Evolutionary conservation across 2,888 invertebrate genomes (phyloP).

Genomic region (Tenthredo scrophulariae): DNA sequence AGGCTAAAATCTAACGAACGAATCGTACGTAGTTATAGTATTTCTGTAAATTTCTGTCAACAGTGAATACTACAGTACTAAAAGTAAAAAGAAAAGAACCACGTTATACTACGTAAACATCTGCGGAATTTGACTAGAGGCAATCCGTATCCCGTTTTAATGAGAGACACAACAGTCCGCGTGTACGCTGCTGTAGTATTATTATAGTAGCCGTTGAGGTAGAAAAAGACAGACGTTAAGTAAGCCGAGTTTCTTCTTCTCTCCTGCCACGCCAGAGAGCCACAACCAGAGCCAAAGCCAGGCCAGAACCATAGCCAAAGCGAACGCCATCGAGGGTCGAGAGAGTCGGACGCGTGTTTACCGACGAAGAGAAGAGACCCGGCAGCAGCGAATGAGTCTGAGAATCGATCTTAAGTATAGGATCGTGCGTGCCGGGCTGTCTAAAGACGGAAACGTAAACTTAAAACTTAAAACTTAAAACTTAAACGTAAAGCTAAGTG

Average conservation of each 20-base stretch:
- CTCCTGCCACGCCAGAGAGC: not conserved
- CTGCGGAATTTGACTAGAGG: not conserved
- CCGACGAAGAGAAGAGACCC: slow-evolving; percentile 20
- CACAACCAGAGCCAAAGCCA: not conserved
- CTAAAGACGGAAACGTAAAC: slow-evolving; percentile 2
- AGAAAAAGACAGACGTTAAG: not conserved
- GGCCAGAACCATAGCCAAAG: slow-evolving; percentile 6
- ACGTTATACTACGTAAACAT: slow-evolving; percentile 22
- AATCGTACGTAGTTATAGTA: not conserved
- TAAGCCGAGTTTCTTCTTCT: not conserved
- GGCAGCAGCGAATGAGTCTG: slow-evolving; percentile 11
- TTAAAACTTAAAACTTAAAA: not conserved
- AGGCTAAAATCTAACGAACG: not conserved
- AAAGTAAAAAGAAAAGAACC: not conserved
- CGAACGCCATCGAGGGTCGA: slow-evolving; percentile 30
- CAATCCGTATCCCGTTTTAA: not conserved
- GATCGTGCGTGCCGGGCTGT: not conserved
- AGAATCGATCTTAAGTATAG: slow-evolving; percentile 20
- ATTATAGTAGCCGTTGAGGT: slow-evolving; percentile 18
- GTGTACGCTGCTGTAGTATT: slow-evolving; percentile 32
- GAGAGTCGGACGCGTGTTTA: slow-evolving; percentile 8
- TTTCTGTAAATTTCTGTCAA: not conserved
- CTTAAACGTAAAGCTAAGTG: not conserved
- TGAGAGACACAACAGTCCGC: not conserved
- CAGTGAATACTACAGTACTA: not conserved